Conservation (phyloP, 2,113 vertebrate species). For the Nettapus auritus region DNA sequence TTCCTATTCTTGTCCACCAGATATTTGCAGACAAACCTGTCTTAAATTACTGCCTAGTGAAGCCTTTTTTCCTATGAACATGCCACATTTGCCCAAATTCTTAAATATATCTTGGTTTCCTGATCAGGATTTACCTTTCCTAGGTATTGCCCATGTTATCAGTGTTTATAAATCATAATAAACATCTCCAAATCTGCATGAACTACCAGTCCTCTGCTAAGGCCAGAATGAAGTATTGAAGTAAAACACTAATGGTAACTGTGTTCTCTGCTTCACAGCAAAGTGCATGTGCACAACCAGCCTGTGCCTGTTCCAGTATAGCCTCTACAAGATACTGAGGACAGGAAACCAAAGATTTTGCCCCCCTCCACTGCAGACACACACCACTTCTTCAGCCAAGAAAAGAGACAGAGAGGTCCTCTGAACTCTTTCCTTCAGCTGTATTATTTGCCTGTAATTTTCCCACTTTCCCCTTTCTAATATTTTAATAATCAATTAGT, state of each 20-base stretch:
- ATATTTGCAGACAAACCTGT: neutral
- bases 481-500: neutral
- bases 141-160: too few species aligned
- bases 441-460: neutral
- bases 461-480: neutral
- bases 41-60: neutral
- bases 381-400: neutral
- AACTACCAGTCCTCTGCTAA: neutral
- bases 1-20: neutral
- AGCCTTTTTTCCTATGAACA: neutral
- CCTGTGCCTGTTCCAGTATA: neutral
- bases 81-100: neutral
- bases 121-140: neutral
- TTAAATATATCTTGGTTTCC: neutral
- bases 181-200: neutral
- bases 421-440: neutral
- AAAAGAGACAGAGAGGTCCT: neutral
- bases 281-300: neutral
- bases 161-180: neutral
- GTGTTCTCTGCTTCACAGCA: neutral
- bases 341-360: neutral
- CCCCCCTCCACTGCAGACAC: neutral
- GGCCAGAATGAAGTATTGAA: neutral
- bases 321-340: too few species aligned
- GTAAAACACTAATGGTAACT: neutral